phyloP scores from a whole-genome alignment of 2,888 invertebrate genomes.

The Drosophila mimica region DNA sequence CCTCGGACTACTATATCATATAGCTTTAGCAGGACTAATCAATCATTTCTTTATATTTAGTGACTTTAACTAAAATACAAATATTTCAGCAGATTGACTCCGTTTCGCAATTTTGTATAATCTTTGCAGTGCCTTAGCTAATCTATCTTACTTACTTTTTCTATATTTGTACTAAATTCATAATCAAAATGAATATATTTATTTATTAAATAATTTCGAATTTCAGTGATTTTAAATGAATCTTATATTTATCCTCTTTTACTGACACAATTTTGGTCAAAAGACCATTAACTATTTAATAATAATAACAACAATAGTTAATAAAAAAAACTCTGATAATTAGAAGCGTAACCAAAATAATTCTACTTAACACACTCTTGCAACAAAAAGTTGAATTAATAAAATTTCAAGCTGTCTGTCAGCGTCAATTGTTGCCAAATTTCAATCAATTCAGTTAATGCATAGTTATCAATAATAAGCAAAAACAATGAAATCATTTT shows the following conservation, averaged over 20 bases:
- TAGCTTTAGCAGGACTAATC: neutral
- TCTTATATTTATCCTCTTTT: neutral
- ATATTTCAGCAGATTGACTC: neutral
- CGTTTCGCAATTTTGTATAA: no score
- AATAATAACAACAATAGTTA: neutral
- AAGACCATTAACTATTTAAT: neutral
- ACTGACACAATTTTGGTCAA: neutral
- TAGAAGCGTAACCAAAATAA: neutral
- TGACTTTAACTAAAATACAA: no score
- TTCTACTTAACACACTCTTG: neutral
- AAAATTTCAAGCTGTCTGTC: neutral
- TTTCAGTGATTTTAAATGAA: neutral
- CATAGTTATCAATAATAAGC: slow-evolving; percentile 5
- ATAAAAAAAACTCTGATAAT: neutral
- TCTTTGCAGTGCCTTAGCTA: neutral
- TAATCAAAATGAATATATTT: neutral
- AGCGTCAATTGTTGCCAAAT: neutral
- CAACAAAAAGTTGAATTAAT: neutral
- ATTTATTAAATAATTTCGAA: neutral
- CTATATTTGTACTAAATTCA: neutral
- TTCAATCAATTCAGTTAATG: slow-evolving; percentile 6
- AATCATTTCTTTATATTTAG: no score
- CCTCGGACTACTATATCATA: no score
- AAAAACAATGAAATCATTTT: slow-evolving; percentile 25
- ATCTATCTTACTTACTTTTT: neutral